Conservation (phyloP, 2,797 vertebrate genomes). For the Syndactyla subalaris region DNA sequence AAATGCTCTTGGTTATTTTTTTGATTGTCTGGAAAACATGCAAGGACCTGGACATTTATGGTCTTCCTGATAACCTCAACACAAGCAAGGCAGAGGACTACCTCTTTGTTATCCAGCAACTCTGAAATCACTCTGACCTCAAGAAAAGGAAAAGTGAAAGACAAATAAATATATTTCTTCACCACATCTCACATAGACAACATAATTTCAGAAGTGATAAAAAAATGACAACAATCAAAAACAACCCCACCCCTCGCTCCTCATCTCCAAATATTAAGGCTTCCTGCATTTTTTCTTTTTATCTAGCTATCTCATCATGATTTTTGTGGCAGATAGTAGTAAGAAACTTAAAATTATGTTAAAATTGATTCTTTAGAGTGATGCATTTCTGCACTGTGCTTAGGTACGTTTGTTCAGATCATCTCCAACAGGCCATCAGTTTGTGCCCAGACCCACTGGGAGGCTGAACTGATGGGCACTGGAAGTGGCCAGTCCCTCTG, state of each 20-base stretch:
- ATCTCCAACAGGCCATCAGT: not conserved
- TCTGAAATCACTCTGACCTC: not conserved
- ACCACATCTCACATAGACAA: not conserved
- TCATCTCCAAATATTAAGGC: not conserved
- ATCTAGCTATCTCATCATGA: not conserved
- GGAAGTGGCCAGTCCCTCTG: not conserved
- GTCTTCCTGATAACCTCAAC: not conserved
- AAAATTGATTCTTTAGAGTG: not conserved
- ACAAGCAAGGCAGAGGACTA: not conserved
- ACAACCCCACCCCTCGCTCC: not conserved
- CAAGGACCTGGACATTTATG: not conserved
- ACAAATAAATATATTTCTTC: not conserved
- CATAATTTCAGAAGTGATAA: not conserved
- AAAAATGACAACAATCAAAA: not conserved
- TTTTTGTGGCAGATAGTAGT: not conserved
- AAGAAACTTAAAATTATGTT: not conserved
- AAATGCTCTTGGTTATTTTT: not conserved
- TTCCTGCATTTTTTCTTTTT: not conserved
- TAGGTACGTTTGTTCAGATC: not conserved
- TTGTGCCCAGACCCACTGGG: not conserved
- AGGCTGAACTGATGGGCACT: not conserved
- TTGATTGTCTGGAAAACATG: not conserved
- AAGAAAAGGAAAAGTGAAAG: not conserved
- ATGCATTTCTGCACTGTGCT: not conserved
- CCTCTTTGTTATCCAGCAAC: not conserved